These are phyloP conservation scores for Drosophila macrospina DNA, from an alignment of 2,888 invertebrate species.

Conservation along the genomic window DNA sequence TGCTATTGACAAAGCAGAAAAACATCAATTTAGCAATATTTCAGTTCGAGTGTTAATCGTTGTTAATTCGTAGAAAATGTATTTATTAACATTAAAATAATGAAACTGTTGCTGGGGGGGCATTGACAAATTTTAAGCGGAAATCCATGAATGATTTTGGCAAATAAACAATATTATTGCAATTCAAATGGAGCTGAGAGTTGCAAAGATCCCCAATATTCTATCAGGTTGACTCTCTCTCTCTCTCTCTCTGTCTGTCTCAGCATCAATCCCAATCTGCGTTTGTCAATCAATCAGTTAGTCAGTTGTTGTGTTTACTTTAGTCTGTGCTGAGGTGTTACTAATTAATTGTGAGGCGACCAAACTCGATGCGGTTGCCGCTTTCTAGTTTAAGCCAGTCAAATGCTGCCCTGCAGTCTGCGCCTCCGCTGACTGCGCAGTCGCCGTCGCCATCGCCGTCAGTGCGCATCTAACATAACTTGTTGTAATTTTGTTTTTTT, in stretches of 20 bases:
- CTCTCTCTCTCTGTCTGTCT: slow-evolving; percentile 6
- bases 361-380: slow-evolving; percentile 56
- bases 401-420: slow-evolving; percentile 46
- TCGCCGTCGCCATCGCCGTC: too few species aligned
- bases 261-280: slow-evolving; percentile 4
- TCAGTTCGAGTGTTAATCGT: slow-evolving; percentile 56
- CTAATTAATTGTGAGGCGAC: slow-evolving; percentile 29
- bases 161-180: slow-evolving; percentile 22
- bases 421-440: slow-evolving; percentile 12
- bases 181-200: not conserved
- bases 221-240: not conserved
- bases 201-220: slow-evolving; percentile 13
- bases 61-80: slow-evolving; percentile 42
- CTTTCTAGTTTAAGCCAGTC: slow-evolving; percentile 66
- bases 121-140: slow-evolving; percentile 41
- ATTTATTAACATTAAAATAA: slow-evolving; percentile 55
- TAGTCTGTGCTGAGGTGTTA: slow-evolving; percentile 20
- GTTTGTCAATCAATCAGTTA: slow-evolving; percentile 11
- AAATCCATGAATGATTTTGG: slow-evolving; percentile 26
- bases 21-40: slow-evolving; percentile 30
- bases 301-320: slow-evolving; percentile 18
- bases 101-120: slow-evolving; percentile 21
- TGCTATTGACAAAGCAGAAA: not conserved
- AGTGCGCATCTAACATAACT: slow-evolving; percentile 26
- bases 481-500: slow-evolving; percentile 45